phyloP scores from a whole-genome alignment of 2,113 vertebrate genomes.

The Polypterus bichir region DNA sequence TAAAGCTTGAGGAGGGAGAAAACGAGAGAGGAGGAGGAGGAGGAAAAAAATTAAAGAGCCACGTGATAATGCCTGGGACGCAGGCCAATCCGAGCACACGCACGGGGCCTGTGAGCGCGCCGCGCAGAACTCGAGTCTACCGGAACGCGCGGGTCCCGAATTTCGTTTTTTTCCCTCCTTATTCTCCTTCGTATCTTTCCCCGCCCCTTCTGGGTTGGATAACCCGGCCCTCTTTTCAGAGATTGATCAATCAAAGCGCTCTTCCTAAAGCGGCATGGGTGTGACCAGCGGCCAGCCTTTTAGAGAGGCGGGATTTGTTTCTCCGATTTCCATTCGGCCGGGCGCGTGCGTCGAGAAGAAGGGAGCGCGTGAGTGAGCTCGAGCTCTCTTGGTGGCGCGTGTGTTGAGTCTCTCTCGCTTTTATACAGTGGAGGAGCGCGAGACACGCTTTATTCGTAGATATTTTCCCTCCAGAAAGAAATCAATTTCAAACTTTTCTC shows the following conservation, averaged over 20 bases:
- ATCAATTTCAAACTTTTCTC: conserved; percentile 15
- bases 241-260: conserved; percentile 14
- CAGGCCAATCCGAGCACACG: conserved; percentile 3
- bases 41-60: background rate
- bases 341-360: conserved; percentile 45
- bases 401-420: conserved; percentile 41
- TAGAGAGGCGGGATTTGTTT: conserved; percentile 44
- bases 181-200: background rate
- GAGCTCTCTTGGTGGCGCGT: conserved; percentile 19
- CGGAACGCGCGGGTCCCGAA: background rate
- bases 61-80: background rate
- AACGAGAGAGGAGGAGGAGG: background rate
- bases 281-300: conserved; percentile 25
- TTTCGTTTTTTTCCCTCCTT: too few species aligned
- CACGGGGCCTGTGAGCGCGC: background rate
- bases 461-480: conserved; percentile 21
- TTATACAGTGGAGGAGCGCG: conserved; percentile 40
- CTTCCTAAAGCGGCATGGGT: background rate
- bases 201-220: conserved; percentile 19
- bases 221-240: background rate
- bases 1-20: background rate
- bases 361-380: conserved; percentile 41
- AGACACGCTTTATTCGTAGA: conserved; percentile 44
- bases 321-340: conserved; percentile 26
- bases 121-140: background rate